These are phyloP conservation scores for Poecilia latipinna DNA, from an alignment of 2,113 vertebrate genomes.

Conservation along the genomic window DNA sequence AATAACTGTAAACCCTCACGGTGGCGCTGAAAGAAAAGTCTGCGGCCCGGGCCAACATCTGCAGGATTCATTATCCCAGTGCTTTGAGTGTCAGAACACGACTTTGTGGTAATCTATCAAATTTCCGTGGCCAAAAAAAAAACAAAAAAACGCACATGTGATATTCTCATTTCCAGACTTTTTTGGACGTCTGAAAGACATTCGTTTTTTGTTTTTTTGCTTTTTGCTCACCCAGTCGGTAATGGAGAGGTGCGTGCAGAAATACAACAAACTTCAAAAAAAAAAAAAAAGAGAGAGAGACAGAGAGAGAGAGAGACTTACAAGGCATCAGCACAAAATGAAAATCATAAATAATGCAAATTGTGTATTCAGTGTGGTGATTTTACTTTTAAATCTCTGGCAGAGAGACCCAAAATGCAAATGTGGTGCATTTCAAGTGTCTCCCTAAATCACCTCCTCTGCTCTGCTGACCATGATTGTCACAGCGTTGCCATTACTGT, in stretches of 20 bases:
- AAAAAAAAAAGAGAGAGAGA: slow-evolving; percentile 9
- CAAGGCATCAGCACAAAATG: slow-evolving; percentile 10
- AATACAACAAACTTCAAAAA: slow-evolving; percentile 7
- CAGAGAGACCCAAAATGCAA: slow-evolving; percentile 17
- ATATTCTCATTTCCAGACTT: background rate
- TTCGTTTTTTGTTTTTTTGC: background rate
- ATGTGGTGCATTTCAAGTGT: slow-evolving; percentile 5
- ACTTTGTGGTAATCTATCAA: background rate
- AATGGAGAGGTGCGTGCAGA: slow-evolving; percentile 7
- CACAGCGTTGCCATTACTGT: background rate
- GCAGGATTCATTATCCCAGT: slow-evolving; percentile 2
- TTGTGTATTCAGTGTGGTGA: slow-evolving; percentile 20
- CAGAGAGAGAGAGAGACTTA: background rate
- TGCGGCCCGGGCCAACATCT: background rate
- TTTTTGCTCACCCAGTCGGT: background rate
- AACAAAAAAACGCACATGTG: background rate
- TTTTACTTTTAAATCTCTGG: slow-evolving; percentile 32
- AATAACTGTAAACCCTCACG: background rate
- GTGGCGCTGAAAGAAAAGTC: slow-evolving; percentile 1
- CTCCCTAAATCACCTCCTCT: slow-evolving; percentile 31
- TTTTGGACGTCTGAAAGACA: background rate
- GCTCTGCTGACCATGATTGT: slow-evolving; percentile 20
- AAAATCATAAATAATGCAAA: slow-evolving; percentile 49
- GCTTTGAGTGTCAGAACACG: slow-evolving; percentile 1
- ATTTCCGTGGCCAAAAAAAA: slow-evolving; percentile 12